Evolutionary conservation across 2,797 vertebrate species (phyloP).

Genomic region (Tolypeutes matacus): DNA sequence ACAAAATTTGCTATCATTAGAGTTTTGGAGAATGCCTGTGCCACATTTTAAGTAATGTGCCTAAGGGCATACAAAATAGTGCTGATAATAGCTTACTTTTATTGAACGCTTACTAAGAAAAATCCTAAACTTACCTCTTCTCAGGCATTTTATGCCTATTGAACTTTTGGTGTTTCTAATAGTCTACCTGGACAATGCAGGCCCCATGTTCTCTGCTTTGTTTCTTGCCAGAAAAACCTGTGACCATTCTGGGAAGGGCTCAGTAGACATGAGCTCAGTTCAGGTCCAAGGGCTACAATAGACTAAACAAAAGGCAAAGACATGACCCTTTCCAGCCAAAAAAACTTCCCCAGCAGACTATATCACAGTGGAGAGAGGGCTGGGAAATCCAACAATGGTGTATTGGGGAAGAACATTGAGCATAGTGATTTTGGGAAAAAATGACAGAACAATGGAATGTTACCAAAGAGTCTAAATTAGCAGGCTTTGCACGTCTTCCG

Average conservation of each 20-base stretch:
- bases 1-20: not conserved
- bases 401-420: constrained; percentile 39
- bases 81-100: not conserved
- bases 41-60: no score
- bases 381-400: constrained; percentile 32
- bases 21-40: not conserved
- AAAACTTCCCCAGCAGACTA: constrained; percentile 57
- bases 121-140: not conserved
- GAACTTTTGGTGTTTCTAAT: not conserved
- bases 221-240: not conserved
- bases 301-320: constrained; percentile 63
- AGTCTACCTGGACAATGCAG: not conserved
- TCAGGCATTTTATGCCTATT: not conserved
- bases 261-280: not conserved
- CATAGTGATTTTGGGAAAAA: constrained; percentile 52
- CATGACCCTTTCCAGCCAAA: constrained; percentile 57
- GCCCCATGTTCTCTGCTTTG: not conserved
- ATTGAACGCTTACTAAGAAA: not conserved
- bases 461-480: constrained; percentile 41
- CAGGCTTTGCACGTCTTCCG: not conserved
- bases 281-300: constrained; percentile 9
- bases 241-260: not conserved
- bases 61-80: not conserved
- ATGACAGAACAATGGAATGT: constrained; percentile 32
- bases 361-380: constrained; percentile 6